Evolutionary conservation across 2,888 invertebrate genomes (phyloP).

Genomic region (Dorcus parallelipipedus): DNA sequence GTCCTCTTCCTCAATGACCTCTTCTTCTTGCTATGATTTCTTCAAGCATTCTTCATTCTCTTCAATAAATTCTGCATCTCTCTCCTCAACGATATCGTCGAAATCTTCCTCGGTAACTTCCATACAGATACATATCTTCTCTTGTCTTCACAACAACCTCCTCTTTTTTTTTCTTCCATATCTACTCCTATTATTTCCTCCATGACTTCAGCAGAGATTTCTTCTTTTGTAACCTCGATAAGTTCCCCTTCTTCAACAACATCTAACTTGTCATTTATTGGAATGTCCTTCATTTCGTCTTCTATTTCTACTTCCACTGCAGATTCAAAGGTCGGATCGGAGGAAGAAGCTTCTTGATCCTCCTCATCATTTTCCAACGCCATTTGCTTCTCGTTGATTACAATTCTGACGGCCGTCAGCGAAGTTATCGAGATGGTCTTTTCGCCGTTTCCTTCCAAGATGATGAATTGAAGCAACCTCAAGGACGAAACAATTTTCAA

Average conservation of each 20-base stretch:
- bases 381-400: background rate
- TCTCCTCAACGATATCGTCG: background rate
- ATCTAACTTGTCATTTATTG: background rate
- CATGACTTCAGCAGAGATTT: background rate
- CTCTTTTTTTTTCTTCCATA: background rate
- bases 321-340: no score
- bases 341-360: background rate
- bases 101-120: background rate
- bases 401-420: conserved; percentile 10
- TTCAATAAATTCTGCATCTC: background rate
- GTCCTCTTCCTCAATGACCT: background rate
- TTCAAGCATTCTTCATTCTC: conserved; percentile 3
- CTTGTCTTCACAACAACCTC: background rate
- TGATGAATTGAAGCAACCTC: conserved; percentile 26
- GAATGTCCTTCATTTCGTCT: background rate
- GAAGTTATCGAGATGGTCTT: conserved; percentile 22
- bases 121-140: background rate
- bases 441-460: conserved; percentile 18
- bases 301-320: background rate
- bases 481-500: conserved; percentile 8
- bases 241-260: background rate
- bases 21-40: background rate
- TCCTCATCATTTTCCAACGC: background rate
- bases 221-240: background rate
- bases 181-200: background rate